Base-by-base conservation (phyloP, 2,797 vertebrate genomes). In the Enteromius treurensis region DNA sequence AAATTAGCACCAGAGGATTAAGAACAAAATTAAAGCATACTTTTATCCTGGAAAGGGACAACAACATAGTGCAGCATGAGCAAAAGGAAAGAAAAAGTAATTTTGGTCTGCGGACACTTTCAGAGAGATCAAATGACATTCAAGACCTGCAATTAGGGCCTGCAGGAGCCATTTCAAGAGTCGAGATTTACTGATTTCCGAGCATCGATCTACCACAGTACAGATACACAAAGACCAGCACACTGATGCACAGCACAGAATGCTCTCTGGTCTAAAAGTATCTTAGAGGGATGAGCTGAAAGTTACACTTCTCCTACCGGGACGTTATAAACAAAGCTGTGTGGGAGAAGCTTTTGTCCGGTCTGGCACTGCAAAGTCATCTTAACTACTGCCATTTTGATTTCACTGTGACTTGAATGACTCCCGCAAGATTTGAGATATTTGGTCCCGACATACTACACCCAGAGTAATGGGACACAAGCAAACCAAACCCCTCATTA, bases 41-140 rank as follows among this genome's bases (percentile, higher is more conserved):
- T 74, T 74, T 32, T n/a, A 53, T n/a, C 47, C 21, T 75, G 51
- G 13, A 58, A 75, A 55, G 34, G 21, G 73, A 75, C 13, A 58
- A 55, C 73, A 58, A 14, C 29, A 51, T 8, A 55, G 19, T 53
- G 19, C 76, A 68, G 60, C 0, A 75, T 90, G 87, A 90, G 88
- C 83, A 29, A 32, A 26, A 45, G n/a, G 32, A 76, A 75, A 40
- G 32, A 75, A 75, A 68, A 76, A 49, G 49, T 17, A 37, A 80
- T 71, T 60, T 71, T 60, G 53, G 68, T 80, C 51, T 71, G 78
- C 34, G 2, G 65, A 70, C 3, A 49, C 49, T 69, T 80, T 58
- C 23, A 70, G 32, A 80, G 65, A 29, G 65, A 80, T 70, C 78
- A 13, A 70, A 80, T 80, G 26, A 58, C 51, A 58, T 70, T 80